Evolutionary conservation across 2,888 invertebrate species (phyloP).

Genomic region (Ophraella communa): DNA sequence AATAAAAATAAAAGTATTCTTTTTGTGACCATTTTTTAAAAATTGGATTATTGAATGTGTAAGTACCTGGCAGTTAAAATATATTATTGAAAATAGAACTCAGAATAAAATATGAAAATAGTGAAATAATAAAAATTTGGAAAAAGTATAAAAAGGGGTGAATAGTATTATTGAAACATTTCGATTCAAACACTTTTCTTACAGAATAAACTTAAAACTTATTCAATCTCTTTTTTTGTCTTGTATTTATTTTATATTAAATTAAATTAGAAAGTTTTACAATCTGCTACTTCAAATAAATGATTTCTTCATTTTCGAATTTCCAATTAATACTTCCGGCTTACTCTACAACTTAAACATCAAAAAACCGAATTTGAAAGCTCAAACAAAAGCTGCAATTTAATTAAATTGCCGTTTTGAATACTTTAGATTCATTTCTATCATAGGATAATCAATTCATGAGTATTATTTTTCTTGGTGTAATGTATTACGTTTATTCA

Average conservation of each 20-base stretch:
- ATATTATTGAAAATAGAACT: too few relatives aligned
- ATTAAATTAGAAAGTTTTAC: slow-evolving; percentile 14
- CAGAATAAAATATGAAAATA: too few relatives aligned
- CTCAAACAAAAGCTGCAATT: too few relatives aligned
- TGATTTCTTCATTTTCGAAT: slow-evolving; percentile 11
- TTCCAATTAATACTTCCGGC: slow-evolving; percentile 18
- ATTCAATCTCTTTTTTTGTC: not conserved
- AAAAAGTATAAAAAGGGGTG: too few relatives aligned
- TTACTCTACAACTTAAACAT: slow-evolving; percentile 8
- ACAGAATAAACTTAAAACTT: not conserved
- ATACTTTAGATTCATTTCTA: too few relatives aligned
- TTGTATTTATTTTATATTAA: not conserved
- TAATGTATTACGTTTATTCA: too few relatives aligned
- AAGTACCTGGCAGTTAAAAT: too few relatives aligned
- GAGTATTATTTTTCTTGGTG: too few relatives aligned
- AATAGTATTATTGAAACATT: not conserved
- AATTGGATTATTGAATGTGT: not conserved
- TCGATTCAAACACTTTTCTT: not conserved
- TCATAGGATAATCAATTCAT: too few relatives aligned
- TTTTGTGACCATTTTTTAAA: not conserved
- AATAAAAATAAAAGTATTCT: not conserved
- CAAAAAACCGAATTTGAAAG: slow-evolving; percentile 11
- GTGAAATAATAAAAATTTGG: too few relatives aligned
- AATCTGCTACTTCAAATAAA: slow-evolving; percentile 6
- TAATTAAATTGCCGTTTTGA: too few relatives aligned